Evolutionary conservation across 1,140 invertebrate species (phyloP), one percentile per base, ranked within the genome.

Genomic region (Drosophila pachea): DNA sequence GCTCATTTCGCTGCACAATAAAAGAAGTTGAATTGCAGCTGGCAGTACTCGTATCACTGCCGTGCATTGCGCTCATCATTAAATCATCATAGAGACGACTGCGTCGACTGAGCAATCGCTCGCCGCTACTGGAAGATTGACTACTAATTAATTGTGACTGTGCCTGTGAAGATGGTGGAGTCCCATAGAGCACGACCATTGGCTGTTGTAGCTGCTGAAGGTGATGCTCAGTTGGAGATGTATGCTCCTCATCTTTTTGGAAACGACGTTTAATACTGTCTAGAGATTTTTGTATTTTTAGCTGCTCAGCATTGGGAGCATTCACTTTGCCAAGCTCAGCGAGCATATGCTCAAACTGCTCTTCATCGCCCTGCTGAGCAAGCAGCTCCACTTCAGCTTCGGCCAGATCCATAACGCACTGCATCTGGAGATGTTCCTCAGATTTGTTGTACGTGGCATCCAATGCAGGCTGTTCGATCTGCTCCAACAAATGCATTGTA

Each of bases 1-100:
- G 61, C 8, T 86, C 79, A 2, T 60, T 50, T 5, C 76, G 72
- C 38, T 87, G 74, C 8, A 88, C 86, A 6, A 86, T 84, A 55
- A 88, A 88, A 6, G 87, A 89, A 9, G 81, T 49, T 1, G 78
- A 87, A 63, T 87, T 87, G 42, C 68, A 73, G 50, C 79, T 72
- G 42, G 43, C 40, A 5, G 50, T 60, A 35, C 64, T 82, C 42
- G n/a, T 50, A 40, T 74, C 86, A 45, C 67, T 76, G 35, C 66
- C 73, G 32, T 84, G 66, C 73, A 83, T 76, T n/a, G 60, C 84
- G 43, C 63, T 79, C 4, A 86, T 49, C 65, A 87, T 88, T n/a
- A 89, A 72, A 63, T 88, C 88, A 47, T 89, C 88, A 35, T 88
- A 89, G 11, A 89, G 76, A 7, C 88, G 84, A 76, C 88, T 88